Percentiles rank a stretch among this genome's conserved stretches.
phyloP scores from a whole-genome alignment of 35 echinoderm and acorn worm genomes.

The Patiria miniata region DNA sequence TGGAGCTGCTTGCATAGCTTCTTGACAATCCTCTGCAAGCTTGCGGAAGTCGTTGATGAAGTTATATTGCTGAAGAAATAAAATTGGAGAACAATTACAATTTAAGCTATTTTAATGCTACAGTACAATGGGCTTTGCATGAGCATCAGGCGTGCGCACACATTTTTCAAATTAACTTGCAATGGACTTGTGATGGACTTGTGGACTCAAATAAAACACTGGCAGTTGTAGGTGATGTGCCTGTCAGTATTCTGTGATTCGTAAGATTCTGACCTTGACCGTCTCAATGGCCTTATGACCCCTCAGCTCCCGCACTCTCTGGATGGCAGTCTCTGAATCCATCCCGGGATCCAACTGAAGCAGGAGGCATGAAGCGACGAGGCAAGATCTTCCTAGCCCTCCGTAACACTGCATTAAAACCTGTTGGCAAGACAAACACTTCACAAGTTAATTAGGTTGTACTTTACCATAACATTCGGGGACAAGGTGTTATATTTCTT shows the following conservation, averaged over 20 bases:
- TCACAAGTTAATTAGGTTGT: no score
- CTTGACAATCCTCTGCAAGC: constrained; percentile 59
- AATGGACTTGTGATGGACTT: background rate
- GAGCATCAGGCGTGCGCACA: background rate
- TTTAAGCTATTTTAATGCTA: background rate
- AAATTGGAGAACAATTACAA: background rate
- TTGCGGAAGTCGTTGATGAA: constrained; percentile 91
- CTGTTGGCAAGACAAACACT: background rate
- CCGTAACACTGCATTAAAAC: constrained; percentile 84
- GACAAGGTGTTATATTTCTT: no score
- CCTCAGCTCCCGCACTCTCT: constrained; percentile 56
- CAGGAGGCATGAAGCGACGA: constrained; percentile 76
- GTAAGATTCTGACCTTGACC: constrained; percentile 61
- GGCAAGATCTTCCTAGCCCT: constrained; percentile 72
- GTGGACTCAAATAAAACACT: background rate
- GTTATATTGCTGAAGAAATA: constrained; percentile 81
- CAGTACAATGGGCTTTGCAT: background rate
- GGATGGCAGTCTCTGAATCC: constrained; percentile 61
- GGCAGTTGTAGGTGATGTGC: no score
- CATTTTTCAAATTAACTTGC: background rate
- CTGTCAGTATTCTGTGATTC: no score
- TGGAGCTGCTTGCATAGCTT: constrained; percentile 23
- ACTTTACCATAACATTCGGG: no score
- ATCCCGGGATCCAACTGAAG: constrained; percentile 60
- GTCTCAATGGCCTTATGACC: constrained; percentile 89